Conservation (phyloP, 2,888 invertebrate genomes). For the Ferdinandea cuprea region DNA sequence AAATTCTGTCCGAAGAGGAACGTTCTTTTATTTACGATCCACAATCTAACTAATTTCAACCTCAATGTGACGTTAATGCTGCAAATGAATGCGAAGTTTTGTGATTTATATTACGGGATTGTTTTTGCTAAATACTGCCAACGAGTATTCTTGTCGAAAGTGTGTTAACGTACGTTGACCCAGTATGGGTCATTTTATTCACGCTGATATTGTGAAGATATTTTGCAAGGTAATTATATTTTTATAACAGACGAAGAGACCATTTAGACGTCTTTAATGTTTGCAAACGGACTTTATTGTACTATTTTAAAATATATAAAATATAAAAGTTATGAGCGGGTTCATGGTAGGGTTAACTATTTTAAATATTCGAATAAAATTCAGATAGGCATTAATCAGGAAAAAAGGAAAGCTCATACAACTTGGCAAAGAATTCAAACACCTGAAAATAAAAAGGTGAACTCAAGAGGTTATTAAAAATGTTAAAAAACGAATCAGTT, state of each 20-base stretch:
- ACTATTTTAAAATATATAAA: too few relatives aligned
- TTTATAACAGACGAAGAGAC: neutral
- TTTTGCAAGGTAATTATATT: conserved; percentile 14
- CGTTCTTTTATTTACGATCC: conserved; percentile 10
- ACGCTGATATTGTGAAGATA: neutral
- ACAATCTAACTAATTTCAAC: conserved; percentile 32
- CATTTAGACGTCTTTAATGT: conserved; percentile 5
- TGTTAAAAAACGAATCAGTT: too few relatives aligned
- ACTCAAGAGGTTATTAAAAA: too few relatives aligned
- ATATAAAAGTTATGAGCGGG: too few relatives aligned
- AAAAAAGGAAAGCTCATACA: too few relatives aligned
- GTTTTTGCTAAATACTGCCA: conserved; percentile 4
- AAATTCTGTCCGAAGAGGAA: conserved; percentile 45
- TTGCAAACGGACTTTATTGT: too few relatives aligned
- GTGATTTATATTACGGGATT: conserved; percentile 38
- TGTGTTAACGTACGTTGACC: conserved; percentile 41
- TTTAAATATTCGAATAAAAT: too few relatives aligned
- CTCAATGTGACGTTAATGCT: conserved; percentile 44
- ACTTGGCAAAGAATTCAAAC: too few relatives aligned
- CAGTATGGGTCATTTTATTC: neutral
- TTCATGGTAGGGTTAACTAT: too few relatives aligned
- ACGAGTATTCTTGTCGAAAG: conserved; percentile 1
- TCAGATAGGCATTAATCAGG: too few relatives aligned
- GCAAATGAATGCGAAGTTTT: conserved; percentile 35
- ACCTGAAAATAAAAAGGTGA: too few relatives aligned